Evolutionary conservation across 1,140 invertebrate genomes (phyloP), one percentile per base, ranked within the genome.

Genomic region (Scaptomyza hsui): DNA sequence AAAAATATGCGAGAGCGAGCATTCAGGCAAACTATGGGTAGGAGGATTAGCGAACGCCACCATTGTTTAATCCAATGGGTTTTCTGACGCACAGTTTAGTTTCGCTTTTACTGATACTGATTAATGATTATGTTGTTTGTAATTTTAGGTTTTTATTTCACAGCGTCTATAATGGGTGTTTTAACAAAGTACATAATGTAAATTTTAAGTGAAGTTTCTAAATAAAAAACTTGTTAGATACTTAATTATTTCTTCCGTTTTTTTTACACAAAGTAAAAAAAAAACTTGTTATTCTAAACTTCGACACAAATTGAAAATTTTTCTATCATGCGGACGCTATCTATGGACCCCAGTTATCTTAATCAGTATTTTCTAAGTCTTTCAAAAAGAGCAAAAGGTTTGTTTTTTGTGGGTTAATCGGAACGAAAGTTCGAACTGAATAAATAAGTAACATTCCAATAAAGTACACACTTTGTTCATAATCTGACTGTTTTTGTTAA

Each of bases 101-200:
- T 85, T 76, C 60, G 77, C 81, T 71, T 74, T 75, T 75, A 29
- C 7, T 24, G 21, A 24, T 32, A 10, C 29, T 32, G 24, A 74
- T 57, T 70, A 70, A 88, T 64, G 69, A 63, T 80, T 74, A 77
- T 70, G 59, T 65, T 86, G 61, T 76, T 69, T 83, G 81, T 70
- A 75, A 68, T 85, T 75, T 68, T 70, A 81, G 78, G 32, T 37
- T 37, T 79, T 78, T 72, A 82, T 88, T 88, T 88, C 82, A 88
- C 83, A 88, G 82, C 78, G 81, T 81, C 77, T 81, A 68, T 78
- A 88, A 83, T 75, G 26, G 7, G 7, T 75, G 74, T 74, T 81
- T 81, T 71, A 81, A 85, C 77, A 86, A 69, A 73, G 57, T 88
- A 77, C 52, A 88, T 71, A 67, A 77, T 64, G 73, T 77, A 85